Conservation (phyloP, 2,113 vertebrate species). For the Corvus hawaiiensis region DNA sequence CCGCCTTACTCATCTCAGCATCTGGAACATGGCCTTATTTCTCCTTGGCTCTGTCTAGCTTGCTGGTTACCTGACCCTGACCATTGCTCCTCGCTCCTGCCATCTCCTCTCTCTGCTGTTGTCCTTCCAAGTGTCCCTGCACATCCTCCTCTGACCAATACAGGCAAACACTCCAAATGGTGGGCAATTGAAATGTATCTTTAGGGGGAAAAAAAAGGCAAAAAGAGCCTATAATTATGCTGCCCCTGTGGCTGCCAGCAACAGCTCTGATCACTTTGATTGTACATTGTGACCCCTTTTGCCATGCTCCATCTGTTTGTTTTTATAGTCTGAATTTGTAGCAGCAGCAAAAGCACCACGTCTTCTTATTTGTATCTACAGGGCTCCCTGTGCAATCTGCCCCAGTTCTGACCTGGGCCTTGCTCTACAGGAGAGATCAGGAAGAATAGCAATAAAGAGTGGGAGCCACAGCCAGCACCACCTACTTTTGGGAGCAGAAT, state of each 20-base stretch:
- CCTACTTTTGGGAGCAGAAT: not conserved
- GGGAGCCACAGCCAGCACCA: not conserved
- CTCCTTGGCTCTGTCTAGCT: not conserved
- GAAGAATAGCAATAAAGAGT: not conserved
- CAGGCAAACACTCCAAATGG: not conserved
- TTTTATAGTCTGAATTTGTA: not conserved
- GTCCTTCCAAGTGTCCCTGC: not conserved
- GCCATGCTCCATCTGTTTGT: slow-evolving; percentile 20
- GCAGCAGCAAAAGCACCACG: not conserved
- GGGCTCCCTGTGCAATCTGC: not conserved
- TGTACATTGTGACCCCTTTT: slow-evolving; percentile 16
- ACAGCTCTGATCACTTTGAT: not conserved
- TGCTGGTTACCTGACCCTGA: not conserved
- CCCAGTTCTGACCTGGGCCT: not conserved
- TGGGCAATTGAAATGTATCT: not conserved
- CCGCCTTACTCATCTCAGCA: not conserved
- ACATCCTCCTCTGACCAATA: not conserved
- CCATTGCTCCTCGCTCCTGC: not conserved
- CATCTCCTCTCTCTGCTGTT: not conserved
- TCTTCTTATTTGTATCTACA: not conserved
- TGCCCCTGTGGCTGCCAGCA: not conserved
- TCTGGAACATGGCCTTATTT: not conserved
- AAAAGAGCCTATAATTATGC: not conserved
- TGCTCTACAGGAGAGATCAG: not conserved
- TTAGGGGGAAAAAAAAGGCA: fast-evolving